Conservation (phyloP, 1,140 invertebrate species). For the Leptinotarsa texana region DNA sequence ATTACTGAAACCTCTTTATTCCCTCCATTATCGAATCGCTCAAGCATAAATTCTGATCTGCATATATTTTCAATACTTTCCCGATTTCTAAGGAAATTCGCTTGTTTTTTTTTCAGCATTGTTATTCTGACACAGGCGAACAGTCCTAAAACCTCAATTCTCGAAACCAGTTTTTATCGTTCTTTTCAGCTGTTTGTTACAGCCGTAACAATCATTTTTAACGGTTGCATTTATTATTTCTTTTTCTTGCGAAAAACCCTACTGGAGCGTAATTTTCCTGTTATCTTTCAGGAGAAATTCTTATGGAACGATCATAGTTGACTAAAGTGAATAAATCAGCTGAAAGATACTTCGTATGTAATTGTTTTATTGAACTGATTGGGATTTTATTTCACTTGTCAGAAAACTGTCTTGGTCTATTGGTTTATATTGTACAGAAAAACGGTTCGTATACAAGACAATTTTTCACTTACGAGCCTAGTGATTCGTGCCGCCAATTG, state of each 20-base stretch:
- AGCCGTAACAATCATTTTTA: conserved; percentile 12
- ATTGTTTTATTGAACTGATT: not conserved
- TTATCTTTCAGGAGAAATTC: not conserved
- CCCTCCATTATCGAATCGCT: no score
- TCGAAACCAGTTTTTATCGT: not conserved
- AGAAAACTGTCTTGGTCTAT: no score
- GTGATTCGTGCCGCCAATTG: no score
- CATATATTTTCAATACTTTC: no score
- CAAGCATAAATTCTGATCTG: no score
- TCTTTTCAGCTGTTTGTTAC: not conserved
- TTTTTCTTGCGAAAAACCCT: not conserved
- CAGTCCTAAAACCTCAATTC: not conserved
- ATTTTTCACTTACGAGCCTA: no score
- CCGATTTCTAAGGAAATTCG: not conserved
- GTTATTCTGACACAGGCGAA: not conserved
- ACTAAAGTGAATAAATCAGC: not conserved
- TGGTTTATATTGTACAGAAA: no score
- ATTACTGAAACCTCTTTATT: no score
- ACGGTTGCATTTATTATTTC: conserved; percentile 5
- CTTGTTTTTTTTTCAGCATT: not conserved
- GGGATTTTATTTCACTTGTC: no score
- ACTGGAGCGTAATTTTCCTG: not conserved
- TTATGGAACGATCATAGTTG: not conserved
- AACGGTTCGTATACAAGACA: no score
- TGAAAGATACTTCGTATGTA: not conserved